Evolutionary conservation across 2,888 invertebrate genomes (phyloP).

Genomic region (Globia sparganii): DNA sequence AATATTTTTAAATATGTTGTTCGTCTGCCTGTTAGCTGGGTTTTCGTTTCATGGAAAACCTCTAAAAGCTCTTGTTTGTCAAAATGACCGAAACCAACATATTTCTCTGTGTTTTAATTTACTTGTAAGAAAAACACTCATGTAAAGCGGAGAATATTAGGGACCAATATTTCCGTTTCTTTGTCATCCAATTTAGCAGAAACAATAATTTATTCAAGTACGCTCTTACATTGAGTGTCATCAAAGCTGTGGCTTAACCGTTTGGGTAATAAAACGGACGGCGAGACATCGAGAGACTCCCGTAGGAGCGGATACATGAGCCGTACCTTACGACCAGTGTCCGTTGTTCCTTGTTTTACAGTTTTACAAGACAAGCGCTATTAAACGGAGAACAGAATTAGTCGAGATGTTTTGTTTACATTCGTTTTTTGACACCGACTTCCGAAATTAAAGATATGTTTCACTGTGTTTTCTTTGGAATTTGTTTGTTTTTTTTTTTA

Average conservation of each 20-base stretch:
- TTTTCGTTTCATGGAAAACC: background rate
- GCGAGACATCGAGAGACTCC: slow-evolving; percentile 46
- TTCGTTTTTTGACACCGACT: no score
- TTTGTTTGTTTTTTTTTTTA: no score
- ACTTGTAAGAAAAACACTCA: background rate
- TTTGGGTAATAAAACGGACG: slow-evolving; percentile 52
- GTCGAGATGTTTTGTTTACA: slow-evolving; percentile 1
- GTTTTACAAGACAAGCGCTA: slow-evolving; percentile 64
- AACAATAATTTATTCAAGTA: slow-evolving; percentile 37
- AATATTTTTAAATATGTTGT: background rate
- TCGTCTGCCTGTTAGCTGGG: background rate
- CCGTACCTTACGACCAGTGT: slow-evolving; percentile 61
- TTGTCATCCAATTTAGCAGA: slow-evolving; percentile 22
- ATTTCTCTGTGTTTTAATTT: background rate
- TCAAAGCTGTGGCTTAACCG: slow-evolving; percentile 36
- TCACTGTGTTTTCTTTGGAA: no score
- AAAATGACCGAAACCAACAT: background rate
- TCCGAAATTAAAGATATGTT: no score
- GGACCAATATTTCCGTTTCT: background rate
- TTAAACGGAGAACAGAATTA: slow-evolving; percentile 54
- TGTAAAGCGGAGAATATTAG: background rate
- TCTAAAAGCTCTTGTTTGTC: no score
- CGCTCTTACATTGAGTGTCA: slow-evolving; percentile 29
- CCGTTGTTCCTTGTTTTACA: slow-evolving; percentile 64
- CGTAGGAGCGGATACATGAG: slow-evolving; percentile 63